Evolutionary conservation across 2,888 invertebrate genomes (phyloP).

Genomic region (Euzophera pinguis): DNA sequence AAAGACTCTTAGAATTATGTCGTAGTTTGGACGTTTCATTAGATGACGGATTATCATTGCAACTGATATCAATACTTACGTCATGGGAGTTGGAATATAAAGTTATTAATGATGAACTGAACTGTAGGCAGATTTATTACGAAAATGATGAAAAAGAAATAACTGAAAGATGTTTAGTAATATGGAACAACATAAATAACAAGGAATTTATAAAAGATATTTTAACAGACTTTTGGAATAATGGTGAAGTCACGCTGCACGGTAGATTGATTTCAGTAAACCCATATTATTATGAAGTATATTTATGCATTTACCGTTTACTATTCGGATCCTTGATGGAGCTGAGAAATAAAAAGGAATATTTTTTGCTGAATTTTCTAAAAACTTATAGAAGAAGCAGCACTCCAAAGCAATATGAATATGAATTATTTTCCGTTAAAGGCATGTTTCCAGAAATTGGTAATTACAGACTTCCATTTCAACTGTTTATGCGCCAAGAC

Average conservation of each 20-base stretch:
- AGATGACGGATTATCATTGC: conserved; percentile 64
- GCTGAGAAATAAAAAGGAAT: conserved; percentile 56
- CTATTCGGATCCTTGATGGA: conserved; percentile 49
- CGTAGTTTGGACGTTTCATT: conserved; percentile 54
- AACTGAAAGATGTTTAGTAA: conserved; percentile 46
- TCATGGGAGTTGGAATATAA: conserved; percentile 68
- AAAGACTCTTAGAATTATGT: conserved; percentile 56
- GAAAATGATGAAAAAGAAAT: conserved; percentile 51
- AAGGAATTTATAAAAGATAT: conserved; percentile 62
- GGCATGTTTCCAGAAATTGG: conserved; percentile 76
- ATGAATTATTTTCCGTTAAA: conserved; percentile 70
- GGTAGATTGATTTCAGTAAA: conserved; percentile 64
- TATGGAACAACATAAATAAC: conserved; percentile 66
- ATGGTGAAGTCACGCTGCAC: conserved; percentile 68
- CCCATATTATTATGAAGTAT: conserved; percentile 73
- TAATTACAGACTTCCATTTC: conserved; percentile 69
- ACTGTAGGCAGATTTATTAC: conserved; percentile 43
- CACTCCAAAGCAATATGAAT: conserved; percentile 70
- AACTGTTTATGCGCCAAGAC: conserved; percentile 69
- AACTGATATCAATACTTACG: conserved; percentile 58
- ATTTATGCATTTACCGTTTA: conserved; percentile 61
- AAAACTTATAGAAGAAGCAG: conserved; percentile 65
- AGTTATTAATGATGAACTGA: conserved; percentile 48
- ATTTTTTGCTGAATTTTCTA: conserved; percentile 63
- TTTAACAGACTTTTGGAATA: conserved; percentile 70